phyloP scores from a whole-genome alignment of 1,140 invertebrate genomes.

The Marisa cornuarietis region DNA sequence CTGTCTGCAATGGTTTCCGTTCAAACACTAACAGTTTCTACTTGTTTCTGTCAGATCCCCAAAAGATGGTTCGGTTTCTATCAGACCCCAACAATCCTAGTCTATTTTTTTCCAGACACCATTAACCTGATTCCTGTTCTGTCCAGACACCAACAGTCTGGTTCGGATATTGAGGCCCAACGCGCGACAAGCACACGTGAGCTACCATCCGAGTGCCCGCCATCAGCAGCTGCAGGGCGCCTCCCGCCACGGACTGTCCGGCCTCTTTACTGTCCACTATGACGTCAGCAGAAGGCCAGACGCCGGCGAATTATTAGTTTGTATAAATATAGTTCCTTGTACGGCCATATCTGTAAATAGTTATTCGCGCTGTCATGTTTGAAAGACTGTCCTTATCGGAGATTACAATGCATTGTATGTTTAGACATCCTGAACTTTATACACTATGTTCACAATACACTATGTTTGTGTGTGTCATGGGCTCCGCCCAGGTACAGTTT shows the following conservation, averaged over 20 bases:
- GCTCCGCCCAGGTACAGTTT: too few species aligned
- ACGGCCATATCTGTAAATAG: background rate
- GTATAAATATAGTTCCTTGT: background rate
- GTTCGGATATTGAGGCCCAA: slow-evolving; percentile 27
- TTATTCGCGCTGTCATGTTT: too few species aligned
- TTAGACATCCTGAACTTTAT: too few species aligned
- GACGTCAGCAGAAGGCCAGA: slow-evolving; percentile 48
- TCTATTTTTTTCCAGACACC: too few species aligned
- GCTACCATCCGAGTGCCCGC: slow-evolving; percentile 32
- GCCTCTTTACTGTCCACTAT: slow-evolving; percentile 44
- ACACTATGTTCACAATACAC: too few species aligned
- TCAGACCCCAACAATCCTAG: too few species aligned
- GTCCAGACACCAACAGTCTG: slow-evolving; percentile 21
- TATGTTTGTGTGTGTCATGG: background rate
- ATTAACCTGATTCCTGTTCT: background rate
- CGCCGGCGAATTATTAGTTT: slow-evolving; percentile 48
- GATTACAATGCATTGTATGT: too few species aligned
- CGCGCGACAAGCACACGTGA: slow-evolving; percentile 37
- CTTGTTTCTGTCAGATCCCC: too few species aligned
- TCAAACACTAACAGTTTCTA: too few species aligned
- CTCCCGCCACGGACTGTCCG: slow-evolving; percentile 40
- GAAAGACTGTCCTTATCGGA: too few species aligned
- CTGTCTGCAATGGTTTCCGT: too few species aligned
- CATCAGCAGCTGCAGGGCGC: slow-evolving; percentile 32
- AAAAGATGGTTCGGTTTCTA: too few species aligned